Base-by-base conservation (phyloP, 1,140 invertebrate species). In the Formica selysi region DNA sequence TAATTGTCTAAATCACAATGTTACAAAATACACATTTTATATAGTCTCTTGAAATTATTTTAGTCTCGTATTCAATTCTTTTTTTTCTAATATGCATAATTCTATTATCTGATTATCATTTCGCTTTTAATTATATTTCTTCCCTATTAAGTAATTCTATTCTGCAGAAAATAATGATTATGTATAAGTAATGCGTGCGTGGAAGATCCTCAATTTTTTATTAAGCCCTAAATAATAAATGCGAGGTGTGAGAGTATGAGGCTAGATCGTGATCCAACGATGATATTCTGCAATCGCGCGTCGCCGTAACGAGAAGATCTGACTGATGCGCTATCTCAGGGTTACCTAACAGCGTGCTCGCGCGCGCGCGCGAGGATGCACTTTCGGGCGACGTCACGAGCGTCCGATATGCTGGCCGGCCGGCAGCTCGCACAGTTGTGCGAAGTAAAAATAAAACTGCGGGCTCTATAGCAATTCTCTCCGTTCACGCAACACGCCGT, bases 281-380 rank as follows among this genome's bases (percentile, higher is more conserved):
- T 73, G 44, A 44, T 54, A 68, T 59, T 73, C 79, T n/a, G 67
- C 38, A 81, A 81, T 81, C 54, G 48, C 16, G 16, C 48, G 79
- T 74, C 68, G 38, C 48, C 26, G 65, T n/a, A 54, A 19, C 61
- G 48, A 85, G 41, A 64, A 85, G 32, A 80, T 80, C 62, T 29
- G 64, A 57, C 41, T 78, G 71, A 80, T 70, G 67, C 54, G 87
- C 90, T 91, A 91, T 89, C 90, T 90, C 86, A 62, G 88, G 83
- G 78, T 91, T 91, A 91, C 90, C 90, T 91, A 91, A 91, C 91
- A 89, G 61, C 87, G 57, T 59, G 67, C 86, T 76, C 87, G 76
- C 10, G 44, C 13, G 41, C 44, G 62, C 67, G 68, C 86, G 78
- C 85, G 76, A 81, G 85, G 86, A 91, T 79, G 89, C 86, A 83